Evolutionary conservation across 2,888 invertebrate species (phyloP), one percentile per base, ranked within the genome.

Genomic region (Platycheirus rosarum): DNA sequence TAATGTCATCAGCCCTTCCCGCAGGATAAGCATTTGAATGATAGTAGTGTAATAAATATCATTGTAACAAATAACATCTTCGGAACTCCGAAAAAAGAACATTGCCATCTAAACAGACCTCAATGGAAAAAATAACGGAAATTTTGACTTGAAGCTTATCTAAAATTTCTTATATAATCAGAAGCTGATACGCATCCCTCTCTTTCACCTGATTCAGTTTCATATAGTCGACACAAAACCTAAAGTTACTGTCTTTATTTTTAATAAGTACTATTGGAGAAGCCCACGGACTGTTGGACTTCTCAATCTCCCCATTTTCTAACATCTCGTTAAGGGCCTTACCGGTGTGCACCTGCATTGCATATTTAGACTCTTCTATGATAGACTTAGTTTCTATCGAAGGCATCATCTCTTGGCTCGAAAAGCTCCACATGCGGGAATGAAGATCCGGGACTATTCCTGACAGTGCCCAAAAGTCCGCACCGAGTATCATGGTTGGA

Each of bases 141-240:
- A n/a, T n/a, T n/a, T n/a, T n/a, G n/a, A n/a, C n/a, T n/a, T n/a
- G n/a, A n/a, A n/a, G n/a, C n/a, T n/a, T n/a, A n/a, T n/a, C n/a
- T n/a, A n/a, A n/a, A 29, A 44, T 63, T 1, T 46, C 26, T 0
- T 46, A 63, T 3, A 63, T 26, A 7, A 42, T 42, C 7, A 14
- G 40, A 4, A 63, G 20, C 2, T 29, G 63, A 48, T 63, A 63
- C 4, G 63, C 44, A 20, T 63, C 44, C 44, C 32, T 42, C 11
- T 70, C 60, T 11, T 48, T 70, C 0, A 70, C 57, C 20, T 57
- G 55, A 4, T 60, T 70, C 1, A 86, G 62, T 23, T 70, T 65
- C 1, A 85, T 85, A 40, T 80, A 86, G 48, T 86, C 86, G 0
- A 85, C 84, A 35, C 85, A 85, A 48, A 86, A 86, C 1, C 86